Evolutionary conservation across 2,888 invertebrate species (phyloP), one percentile per base, ranked within the genome.

Genomic region (Troides helena): DNA sequence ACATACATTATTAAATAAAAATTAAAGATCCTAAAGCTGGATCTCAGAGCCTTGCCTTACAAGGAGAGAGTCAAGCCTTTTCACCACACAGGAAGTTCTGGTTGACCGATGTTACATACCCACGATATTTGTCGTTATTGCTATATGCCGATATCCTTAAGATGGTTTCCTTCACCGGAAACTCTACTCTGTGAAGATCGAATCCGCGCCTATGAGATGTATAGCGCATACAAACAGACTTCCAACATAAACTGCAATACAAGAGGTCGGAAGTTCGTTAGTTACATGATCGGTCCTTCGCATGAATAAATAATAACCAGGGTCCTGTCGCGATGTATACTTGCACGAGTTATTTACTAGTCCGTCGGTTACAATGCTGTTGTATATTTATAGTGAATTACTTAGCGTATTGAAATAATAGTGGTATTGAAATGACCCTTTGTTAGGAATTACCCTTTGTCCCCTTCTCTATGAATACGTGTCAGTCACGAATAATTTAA

Each of bases 301-400:
- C 84, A 87, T 88, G 85, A 86, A 89, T 86, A 87, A 86, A 86
- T 88, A 90, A 90, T 90, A 89, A 87, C 85, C 85, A 87, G 85
- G 89, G 86, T 89, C 89, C 90, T 90, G 92, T 90, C 87, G 88
- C 87, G 90, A 89, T 90, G 88, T 90, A 90, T 85, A 88, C 90
- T 90, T 86, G 81, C 80, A 82, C 76, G 75, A 80, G 83, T 88
- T 80, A 84, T 82, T 83, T 81, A 82, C 79, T 77, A 77, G 78
- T 88, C 82, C 88, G 86, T 87, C 88, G 87, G 85, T 75, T 79
- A 78, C 79, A 77, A 77, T 75, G 74, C 80, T 76, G 82, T 82
- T 81, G 81, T 23, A 53, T 53, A 68, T 63, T 68, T 59, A 58
- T 68, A 50, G 63, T 63, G 53, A 68, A 68, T 64, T 64, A 64